Conservation (phyloP, 2,113 vertebrate species). For the Cettia cetti region DNA sequence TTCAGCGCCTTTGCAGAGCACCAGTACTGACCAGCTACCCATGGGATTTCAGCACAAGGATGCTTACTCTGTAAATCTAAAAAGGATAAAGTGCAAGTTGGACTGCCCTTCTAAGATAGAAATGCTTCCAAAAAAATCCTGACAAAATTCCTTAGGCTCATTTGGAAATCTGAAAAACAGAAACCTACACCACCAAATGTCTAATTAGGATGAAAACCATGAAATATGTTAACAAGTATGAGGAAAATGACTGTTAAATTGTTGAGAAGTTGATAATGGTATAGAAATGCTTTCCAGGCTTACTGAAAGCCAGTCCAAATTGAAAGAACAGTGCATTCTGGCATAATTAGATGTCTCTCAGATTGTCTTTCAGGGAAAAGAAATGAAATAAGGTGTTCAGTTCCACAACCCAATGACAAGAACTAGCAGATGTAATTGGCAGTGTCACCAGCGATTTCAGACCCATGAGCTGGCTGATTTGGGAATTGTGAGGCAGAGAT, state of each 20-base stretch:
- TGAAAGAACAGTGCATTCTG: not conserved
- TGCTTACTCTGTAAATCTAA: not conserved
- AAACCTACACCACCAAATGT: not conserved
- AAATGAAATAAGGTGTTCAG: not conserved
- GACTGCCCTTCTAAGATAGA: not conserved
- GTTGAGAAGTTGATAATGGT: not conserved
- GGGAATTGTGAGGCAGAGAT: not conserved
- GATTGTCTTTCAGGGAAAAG: not conserved
- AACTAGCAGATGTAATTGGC: not conserved
- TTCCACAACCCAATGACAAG: not conserved
- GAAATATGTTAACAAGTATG: not conserved
- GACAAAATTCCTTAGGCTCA: not conserved
- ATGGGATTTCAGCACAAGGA: not conserved
- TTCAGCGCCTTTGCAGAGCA: not conserved
- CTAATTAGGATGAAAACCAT: slow-evolving; percentile 14
- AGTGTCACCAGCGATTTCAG: not conserved
- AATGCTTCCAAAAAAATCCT: not conserved
- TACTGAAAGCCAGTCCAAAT: not conserved
- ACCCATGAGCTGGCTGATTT: not conserved
- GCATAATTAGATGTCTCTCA: not conserved
- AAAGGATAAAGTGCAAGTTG: not conserved
- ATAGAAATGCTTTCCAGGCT: not conserved
- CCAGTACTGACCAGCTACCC: not conserved
- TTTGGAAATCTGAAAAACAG: not conserved
- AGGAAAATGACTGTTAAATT: not conserved